Evolutionary conservation across 2,888 invertebrate genomes (phyloP).

Genomic region (Hoplodrina ambigua): DNA sequence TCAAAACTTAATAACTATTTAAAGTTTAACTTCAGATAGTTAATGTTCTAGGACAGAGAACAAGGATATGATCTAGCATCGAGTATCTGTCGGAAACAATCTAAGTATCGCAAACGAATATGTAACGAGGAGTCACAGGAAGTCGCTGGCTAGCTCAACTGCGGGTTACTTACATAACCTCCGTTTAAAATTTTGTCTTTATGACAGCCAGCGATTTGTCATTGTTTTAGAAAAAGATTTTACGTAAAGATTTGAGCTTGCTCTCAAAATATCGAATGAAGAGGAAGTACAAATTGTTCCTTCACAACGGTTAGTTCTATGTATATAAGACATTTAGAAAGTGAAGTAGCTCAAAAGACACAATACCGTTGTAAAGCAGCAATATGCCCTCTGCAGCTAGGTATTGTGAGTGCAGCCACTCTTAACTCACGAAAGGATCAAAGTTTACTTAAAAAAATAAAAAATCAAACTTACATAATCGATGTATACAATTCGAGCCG

Average conservation of each 20-base stretch:
- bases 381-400: constrained; percentile 1
- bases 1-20: constrained; percentile 81
- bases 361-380: constrained; percentile 8
- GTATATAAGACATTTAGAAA: constrained; percentile 30
- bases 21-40: constrained; percentile 81
- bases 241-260: constrained; percentile 26
- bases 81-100: constrained; percentile 67
- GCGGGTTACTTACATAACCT: constrained; percentile 7
- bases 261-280: constrained; percentile 21
- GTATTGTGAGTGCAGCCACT: constrained; percentile 11
- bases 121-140: constrained; percentile 35
- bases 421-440: constrained; percentile 24
- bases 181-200: constrained; percentile 18
- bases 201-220: constrained; percentile 41
- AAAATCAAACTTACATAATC: constrained; percentile 70
- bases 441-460: constrained; percentile 54
- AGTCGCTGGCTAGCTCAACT: constrained; percentile 42
- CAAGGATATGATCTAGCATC: constrained; percentile 69
- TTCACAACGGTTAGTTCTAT: constrained; percentile 23
- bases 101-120: constrained; percentile 51
- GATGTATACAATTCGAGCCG: constrained; percentile 67
- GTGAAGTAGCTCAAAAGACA: constrained; percentile 11
- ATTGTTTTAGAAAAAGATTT: constrained; percentile 29
- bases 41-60: constrained; percentile 59
- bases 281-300: constrained; percentile 1